Conservation (phyloP, 1,140 invertebrate genomes). For the Aporrectodea caliginosa region DNA sequence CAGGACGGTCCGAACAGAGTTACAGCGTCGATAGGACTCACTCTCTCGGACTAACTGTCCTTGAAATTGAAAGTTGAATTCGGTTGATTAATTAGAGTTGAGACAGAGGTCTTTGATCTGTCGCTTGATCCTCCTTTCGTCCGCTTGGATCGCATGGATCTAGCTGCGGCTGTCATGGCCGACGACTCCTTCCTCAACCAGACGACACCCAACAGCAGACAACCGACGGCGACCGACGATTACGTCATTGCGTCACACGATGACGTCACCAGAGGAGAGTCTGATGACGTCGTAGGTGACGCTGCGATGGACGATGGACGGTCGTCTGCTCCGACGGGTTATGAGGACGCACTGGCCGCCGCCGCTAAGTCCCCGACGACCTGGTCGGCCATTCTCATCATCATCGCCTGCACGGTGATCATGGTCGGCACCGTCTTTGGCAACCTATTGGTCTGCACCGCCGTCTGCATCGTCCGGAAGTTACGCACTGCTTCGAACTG, state of each 20-base stretch:
- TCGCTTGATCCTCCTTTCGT: no score
- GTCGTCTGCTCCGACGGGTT: neutral
- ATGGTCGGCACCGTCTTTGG: conserved; percentile 54
- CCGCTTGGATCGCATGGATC: no score
- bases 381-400: conserved; percentile 44
- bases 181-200: no score
- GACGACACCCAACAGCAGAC: no score
- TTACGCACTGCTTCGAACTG: conserved; percentile 64
- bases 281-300: neutral
- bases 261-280: neutral
- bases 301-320: neutral
- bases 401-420: conserved; percentile 47
- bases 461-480: conserved; percentile 57
- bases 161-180: no score
- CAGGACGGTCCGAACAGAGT: no score
- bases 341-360: neutral
- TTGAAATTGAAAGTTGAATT: no score
- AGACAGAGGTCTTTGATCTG: no score
- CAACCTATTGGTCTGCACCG: conserved; percentile 59
- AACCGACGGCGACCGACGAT: no score
- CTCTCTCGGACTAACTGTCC: no score
- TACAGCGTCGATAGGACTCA: no score
- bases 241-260: neutral
- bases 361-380: neutral
- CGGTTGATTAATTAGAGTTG: no score